A percentile compares a stretch with the other conserved stretches of the same genome.
phyloP scores from a whole-genome alignment of 30 jellyfish, hydroid and myxozoan species.

The Sanderia malayensis region DNA sequence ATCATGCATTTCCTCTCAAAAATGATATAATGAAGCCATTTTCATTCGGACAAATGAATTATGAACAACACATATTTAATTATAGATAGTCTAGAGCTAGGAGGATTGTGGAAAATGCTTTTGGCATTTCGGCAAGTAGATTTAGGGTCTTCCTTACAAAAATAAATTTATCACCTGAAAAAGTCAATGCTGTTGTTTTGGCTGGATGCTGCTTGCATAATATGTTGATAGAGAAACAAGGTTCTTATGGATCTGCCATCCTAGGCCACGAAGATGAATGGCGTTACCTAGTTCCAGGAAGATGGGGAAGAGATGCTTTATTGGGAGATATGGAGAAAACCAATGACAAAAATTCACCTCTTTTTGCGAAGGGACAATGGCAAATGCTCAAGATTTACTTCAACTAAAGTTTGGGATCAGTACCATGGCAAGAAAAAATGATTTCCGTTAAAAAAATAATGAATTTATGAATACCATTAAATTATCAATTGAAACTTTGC shows the following conservation, averaged over 20 bases:
- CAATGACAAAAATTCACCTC: too few species aligned
- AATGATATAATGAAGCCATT: conserved; percentile 23
- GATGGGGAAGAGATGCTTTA: too few species aligned
- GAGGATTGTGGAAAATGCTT: conserved; percentile 34
- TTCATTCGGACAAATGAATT: conserved; percentile 16
- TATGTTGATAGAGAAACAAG: conserved; percentile 3
- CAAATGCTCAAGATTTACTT: too few species aligned
- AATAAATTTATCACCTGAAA: conserved; percentile 18
- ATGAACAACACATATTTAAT: conserved; percentile 5
- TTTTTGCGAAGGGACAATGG: too few species aligned
- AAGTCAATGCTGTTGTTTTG: conserved; percentile 8
- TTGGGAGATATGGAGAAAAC: too few species aligned
- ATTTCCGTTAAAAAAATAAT: too few species aligned
- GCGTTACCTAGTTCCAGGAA: too few species aligned
- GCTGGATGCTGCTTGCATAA: conserved; percentile 35
- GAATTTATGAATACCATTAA: too few species aligned
- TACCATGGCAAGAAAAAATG: too few species aligned
- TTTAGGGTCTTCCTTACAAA: conserved; percentile 24
- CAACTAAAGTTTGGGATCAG: too few species aligned
- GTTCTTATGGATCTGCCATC: background rate
- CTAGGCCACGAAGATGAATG: too few species aligned
- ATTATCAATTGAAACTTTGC: too few species aligned
- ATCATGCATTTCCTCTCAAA: conserved; percentile 30
- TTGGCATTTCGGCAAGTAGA: conserved; percentile 40
- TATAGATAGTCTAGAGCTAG: conserved; percentile 34